Conservation (phyloP, 2,888 invertebrate species). For the Agrotis segetum region DNA sequence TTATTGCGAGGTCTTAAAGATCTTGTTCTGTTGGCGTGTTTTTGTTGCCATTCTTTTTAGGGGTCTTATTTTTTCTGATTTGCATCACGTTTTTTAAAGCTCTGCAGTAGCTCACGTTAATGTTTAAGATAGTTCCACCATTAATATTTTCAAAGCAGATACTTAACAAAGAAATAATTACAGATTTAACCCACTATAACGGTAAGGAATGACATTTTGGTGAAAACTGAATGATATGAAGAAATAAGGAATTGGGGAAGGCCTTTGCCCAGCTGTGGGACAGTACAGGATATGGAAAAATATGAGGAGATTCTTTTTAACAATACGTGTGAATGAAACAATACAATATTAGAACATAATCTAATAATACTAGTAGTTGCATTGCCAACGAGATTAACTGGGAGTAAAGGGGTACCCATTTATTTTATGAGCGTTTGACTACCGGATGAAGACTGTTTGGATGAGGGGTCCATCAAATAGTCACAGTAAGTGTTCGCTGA, state of each 20-base stretch:
- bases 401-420: constrained; percentile 53
- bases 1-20: not conserved
- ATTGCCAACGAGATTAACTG: constrained; percentile 50
- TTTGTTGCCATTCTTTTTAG: not conserved
- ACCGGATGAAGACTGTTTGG: constrained; percentile 66
- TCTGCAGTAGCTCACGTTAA: too few relatives aligned
- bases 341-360: constrained; percentile 12
- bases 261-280: too few relatives aligned
- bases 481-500: constrained; percentile 78
- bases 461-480: constrained; percentile 78
- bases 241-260: too few relatives aligned
- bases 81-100: too few relatives aligned
- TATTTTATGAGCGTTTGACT: constrained; percentile 57
- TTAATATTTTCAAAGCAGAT: not conserved
- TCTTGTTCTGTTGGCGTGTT: not conserved
- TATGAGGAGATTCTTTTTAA: not conserved
- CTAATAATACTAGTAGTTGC: constrained; percentile 9
- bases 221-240: too few relatives aligned
- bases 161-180: too few relatives aligned
- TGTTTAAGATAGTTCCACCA: too few relatives aligned
- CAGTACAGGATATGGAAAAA: too few relatives aligned
- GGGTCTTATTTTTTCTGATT: not conserved
- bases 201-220: too few relatives aligned
- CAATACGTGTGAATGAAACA: constrained; percentile 19
- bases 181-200: not conserved